Conservation (phyloP, 1,140 invertebrate genomes). For the Condylostylus longicornis region DNA sequence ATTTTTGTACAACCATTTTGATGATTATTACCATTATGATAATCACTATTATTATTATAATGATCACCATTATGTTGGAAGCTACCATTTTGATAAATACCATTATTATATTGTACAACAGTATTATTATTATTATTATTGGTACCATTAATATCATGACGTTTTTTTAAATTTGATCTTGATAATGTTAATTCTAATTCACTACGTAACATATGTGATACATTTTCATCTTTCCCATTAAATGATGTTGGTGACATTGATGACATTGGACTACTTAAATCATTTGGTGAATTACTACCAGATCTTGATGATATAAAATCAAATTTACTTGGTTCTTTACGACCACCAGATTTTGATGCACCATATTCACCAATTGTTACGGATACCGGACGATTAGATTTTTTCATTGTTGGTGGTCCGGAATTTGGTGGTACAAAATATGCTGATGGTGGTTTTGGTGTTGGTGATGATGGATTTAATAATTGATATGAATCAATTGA, state of each 20-base stretch:
- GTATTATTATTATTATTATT: neutral
- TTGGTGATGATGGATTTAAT: constrained; percentile 40
- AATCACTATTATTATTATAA: neutral
- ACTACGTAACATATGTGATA: constrained; percentile 49
- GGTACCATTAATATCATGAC: neutral
- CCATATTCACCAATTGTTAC: constrained; percentile 55
- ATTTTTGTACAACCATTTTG: neutral
- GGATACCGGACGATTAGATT: constrained; percentile 36
- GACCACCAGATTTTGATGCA: constrained; percentile 27
- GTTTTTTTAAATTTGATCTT: constrained; percentile 44
- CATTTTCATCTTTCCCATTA: constrained; percentile 27
- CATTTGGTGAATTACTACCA: too few relatives aligned
- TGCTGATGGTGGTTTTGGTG: constrained; percentile 47
- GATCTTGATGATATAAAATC: constrained; percentile 46
- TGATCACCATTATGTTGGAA: neutral
- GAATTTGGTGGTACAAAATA: constrained; percentile 43
- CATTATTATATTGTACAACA: neutral
- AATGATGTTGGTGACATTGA: neutral
- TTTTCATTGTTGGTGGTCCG: constrained; percentile 35
- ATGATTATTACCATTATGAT: neutral
- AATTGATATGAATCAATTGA: constrained; percentile 55
- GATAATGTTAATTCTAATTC: constrained; percentile 56
- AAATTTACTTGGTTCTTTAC: constrained; percentile 47
- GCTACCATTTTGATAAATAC: neutral
- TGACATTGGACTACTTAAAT: constrained; percentile 16